phyloP scores from a whole-genome alignment of 2,797 vertebrate genomes.

The Anguilla megastoma region DNA sequence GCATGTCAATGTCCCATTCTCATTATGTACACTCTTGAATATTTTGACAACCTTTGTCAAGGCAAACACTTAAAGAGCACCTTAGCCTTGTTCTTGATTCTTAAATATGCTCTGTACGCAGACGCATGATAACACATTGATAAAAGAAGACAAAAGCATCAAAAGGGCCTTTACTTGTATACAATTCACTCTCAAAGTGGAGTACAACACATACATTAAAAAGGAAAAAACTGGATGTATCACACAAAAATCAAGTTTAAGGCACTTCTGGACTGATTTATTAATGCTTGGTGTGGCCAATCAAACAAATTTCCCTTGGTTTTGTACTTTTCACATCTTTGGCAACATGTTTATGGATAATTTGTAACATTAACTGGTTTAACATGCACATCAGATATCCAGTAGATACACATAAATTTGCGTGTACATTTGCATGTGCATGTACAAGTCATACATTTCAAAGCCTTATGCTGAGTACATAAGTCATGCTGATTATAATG shows the following conservation, averaged over 20 bases:
- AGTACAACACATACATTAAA: neutral
- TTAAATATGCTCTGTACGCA: neutral
- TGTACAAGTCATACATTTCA: neutral
- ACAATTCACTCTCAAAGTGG: neutral
- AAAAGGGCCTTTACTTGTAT: neutral
- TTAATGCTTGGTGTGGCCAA: neutral
- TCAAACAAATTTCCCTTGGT: neutral
- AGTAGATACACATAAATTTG: neutral
- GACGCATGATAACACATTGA: neutral
- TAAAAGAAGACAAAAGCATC: neutral
- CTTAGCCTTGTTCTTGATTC: neutral
- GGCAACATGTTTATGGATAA: neutral
- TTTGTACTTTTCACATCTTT: neutral
- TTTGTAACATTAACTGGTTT: neutral
- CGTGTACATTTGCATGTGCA: neutral
- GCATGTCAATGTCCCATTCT: neutral
- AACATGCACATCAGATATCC: neutral
- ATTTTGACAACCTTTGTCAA: neutral
- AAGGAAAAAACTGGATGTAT: too few species aligned
- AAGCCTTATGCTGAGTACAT: neutral
- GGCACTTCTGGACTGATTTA: neutral
- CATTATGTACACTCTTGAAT: neutral
- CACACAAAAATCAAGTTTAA: too few species aligned
- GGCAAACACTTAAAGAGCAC: neutral
- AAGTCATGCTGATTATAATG: neutral